Conservation (phyloP, 2,888 invertebrate genomes). For the Phyllotreta cruciferae region DNA sequence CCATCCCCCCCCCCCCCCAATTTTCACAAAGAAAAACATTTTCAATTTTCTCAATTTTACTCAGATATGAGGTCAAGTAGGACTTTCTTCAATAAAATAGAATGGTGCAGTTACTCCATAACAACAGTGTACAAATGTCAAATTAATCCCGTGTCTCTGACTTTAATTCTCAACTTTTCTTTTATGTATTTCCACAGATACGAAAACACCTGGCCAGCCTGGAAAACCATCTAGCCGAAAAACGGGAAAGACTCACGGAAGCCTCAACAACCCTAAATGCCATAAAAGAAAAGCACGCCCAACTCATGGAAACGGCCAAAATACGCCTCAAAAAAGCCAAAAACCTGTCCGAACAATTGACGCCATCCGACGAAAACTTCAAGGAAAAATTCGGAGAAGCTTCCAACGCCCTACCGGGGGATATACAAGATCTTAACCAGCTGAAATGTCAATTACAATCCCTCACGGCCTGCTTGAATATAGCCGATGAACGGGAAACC, state of each 20-base stretch:
- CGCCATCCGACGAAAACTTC: slow-evolving; percentile 67
- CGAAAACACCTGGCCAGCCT: slow-evolving; percentile 48
- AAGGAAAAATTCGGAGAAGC: slow-evolving; percentile 59
- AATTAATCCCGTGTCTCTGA: too few species aligned
- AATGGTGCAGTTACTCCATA: too few species aligned
- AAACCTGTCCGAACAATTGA: slow-evolving; percentile 63
- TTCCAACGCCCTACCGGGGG: slow-evolving; percentile 65
- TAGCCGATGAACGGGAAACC: slow-evolving; percentile 68
- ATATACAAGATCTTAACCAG: slow-evolving; percentile 64
- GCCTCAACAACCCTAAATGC: slow-evolving; percentile 54
- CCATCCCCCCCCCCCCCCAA: too few species aligned
- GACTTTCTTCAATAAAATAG: too few species aligned
- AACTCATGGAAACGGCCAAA: slow-evolving; percentile 59
- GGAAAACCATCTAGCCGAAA: slow-evolving; percentile 54
- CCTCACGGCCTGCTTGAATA: slow-evolving; percentile 70
- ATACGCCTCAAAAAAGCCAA: slow-evolving; percentile 65
- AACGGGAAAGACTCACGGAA: slow-evolving; percentile 48
- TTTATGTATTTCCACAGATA: slow-evolving; percentile 23
- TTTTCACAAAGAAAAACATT: too few species aligned
- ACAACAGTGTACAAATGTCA: too few species aligned
- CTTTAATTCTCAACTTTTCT: neutral
- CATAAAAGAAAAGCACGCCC: slow-evolving; percentile 52
- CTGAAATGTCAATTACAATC: slow-evolving; percentile 67
- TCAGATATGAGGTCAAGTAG: too few species aligned
- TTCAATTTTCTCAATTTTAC: too few species aligned